A percentile compares a stretch with the other conserved stretches of the same genome.
Evolutionary conservation across 1,140 invertebrate genomes (phyloP).

Genomic region (Stratiolaelaps scimitus): DNA sequence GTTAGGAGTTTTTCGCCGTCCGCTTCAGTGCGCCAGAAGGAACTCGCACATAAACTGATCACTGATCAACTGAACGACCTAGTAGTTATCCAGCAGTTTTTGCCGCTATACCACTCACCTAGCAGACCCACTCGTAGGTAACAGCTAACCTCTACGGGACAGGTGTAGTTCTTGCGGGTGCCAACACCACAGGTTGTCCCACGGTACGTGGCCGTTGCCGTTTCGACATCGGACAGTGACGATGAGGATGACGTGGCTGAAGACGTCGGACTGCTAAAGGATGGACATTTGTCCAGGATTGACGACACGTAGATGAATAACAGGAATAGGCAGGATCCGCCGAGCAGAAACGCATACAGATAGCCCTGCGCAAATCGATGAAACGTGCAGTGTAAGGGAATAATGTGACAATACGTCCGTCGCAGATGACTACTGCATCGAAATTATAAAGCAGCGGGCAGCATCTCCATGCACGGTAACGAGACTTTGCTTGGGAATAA

Average conservation of each 20-base stretch:
- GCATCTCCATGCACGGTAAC: too few species aligned
- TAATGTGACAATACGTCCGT: too few species aligned
- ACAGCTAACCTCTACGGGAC: constrained; percentile 49
- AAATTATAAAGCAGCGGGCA: too few species aligned
- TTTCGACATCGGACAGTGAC: constrained; percentile 31
- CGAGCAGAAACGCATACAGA: constrained; percentile 53
- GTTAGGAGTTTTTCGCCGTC: too few species aligned
- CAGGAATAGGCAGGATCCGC: constrained; percentile 52
- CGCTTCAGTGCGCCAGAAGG: too few species aligned
- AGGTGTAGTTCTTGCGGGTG: constrained; percentile 45
- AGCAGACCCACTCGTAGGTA: constrained; percentile 55
- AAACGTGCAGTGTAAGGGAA: background rate
- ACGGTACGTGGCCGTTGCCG: constrained; percentile 33
- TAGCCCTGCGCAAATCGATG: constrained; percentile 50
- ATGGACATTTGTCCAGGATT: constrained; percentile 47
- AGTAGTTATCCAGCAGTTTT: too few species aligned
- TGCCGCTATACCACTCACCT: constrained; percentile 43
- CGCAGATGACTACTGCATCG: too few species aligned
- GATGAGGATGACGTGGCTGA: constrained; percentile 18
- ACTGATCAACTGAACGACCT: too few species aligned
- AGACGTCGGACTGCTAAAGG: constrained; percentile 14
- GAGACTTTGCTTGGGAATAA: too few species aligned
- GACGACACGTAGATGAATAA: constrained; percentile 54
- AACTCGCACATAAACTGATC: too few species aligned
- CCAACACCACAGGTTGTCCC: constrained; percentile 45